Conservation (phyloP, 2,888 invertebrate species). For the Dasysyrphus tricinctus region DNA sequence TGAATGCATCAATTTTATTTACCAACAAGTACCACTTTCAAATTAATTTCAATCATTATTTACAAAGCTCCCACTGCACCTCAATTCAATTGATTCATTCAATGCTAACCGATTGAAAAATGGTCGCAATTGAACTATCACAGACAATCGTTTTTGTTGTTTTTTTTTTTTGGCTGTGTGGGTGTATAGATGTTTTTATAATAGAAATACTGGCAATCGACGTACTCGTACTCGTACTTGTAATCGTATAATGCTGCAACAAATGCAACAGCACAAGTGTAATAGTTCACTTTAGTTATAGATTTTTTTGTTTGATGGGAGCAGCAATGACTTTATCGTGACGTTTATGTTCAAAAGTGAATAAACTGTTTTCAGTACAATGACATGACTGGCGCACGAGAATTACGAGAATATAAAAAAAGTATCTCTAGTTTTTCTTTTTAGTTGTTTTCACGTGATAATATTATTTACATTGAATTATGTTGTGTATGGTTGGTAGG, state of each 20-base stretch:
- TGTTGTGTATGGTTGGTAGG: background rate
- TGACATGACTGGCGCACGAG: constrained; percentile 74
- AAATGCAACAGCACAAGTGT: constrained; percentile 49
- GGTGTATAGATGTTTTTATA: constrained; percentile 3
- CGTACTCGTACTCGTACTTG: background rate
- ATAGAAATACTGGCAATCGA: background rate
- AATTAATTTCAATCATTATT: constrained; percentile 44
- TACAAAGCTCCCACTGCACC: constrained; percentile 21
- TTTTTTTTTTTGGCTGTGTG: background rate
- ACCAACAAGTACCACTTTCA: constrained; percentile 6
- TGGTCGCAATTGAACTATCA: constrained; percentile 52
- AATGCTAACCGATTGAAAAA: constrained; percentile 62
- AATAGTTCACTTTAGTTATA: background rate
- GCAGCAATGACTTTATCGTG: constrained; percentile 57
- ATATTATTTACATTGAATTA: background rate
- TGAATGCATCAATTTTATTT: background rate
- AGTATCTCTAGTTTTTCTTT: background rate
- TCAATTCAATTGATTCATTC: constrained; percentile 42
- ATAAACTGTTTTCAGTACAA: constrained; percentile 78
- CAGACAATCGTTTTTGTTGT: background rate
- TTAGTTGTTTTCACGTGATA: constrained; percentile 16
- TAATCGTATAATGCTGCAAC: background rate
- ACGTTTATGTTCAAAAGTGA: constrained; percentile 69
- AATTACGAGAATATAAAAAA: constrained; percentile 48
- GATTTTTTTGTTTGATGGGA: constrained; percentile 42